Evolutionary conservation across 2,797 vertebrate genomes (phyloP).

Genomic region (Pseudomugil gertrudae): DNA sequence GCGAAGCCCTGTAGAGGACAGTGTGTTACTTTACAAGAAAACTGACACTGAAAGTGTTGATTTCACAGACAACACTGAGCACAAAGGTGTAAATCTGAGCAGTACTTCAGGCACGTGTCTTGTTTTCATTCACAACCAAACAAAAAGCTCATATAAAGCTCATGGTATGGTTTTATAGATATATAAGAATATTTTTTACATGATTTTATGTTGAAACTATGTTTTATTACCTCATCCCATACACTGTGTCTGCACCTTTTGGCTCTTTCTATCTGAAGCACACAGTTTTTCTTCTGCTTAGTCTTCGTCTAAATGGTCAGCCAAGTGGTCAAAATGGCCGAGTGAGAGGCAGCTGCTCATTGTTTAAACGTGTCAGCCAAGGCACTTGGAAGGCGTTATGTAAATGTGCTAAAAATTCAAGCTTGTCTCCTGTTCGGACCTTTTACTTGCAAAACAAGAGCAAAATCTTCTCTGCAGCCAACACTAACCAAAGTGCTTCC

Average conservation of each 20-base stretch:
- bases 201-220: not conserved
- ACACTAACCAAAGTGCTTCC: not conserved
- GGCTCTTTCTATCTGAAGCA: not conserved
- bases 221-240: not conserved
- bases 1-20: slow-evolving; percentile 69
- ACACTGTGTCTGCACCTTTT: not conserved
- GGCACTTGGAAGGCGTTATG: not conserved
- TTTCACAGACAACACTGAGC: slow-evolving; percentile 3
- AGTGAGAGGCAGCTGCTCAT: not conserved
- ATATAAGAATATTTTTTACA: not conserved
- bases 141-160: not conserved
- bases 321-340: not conserved
- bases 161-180: not conserved
- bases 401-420: not conserved
- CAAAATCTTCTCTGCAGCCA: not conserved
- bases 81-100: slow-evolving; percentile 7
- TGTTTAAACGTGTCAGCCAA: not conserved
- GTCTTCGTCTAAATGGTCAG: not conserved
- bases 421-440: not conserved
- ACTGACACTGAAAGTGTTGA: not conserved
- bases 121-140: not conserved
- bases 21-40: slow-evolving; percentile 64
- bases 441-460: not conserved
- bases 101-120: no score
- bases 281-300: not conserved